Percentiles rank a stretch among this genome's conserved stretches.
Conservation (phyloP, 2,797 vertebrate species). For the Percopsis omiscomaycus region DNA sequence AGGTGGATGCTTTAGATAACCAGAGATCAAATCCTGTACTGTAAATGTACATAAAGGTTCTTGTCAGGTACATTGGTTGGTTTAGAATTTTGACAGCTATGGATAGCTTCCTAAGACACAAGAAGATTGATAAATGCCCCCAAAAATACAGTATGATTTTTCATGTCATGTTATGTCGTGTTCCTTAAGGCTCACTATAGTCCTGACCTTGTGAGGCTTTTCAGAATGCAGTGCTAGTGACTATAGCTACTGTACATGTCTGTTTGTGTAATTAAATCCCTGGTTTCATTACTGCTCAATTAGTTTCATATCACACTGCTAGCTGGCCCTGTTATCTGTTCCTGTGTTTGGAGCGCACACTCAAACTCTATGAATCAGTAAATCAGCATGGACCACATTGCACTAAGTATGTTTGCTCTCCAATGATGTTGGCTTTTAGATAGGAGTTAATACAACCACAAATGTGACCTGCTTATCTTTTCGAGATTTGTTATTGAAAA, state of each 20-base stretch:
- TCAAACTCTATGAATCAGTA: constrained; percentile 29
- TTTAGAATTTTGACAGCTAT: too few species aligned
- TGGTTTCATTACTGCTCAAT: constrained; percentile 63
- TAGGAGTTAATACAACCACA: constrained; percentile 60
- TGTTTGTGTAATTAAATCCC: constrained; percentile 58
- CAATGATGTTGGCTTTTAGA: constrained; percentile 56
- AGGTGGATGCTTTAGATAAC: too few species aligned
- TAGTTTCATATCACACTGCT: constrained; percentile 55
- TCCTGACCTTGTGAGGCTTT: constrained; percentile 60
- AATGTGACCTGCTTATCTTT: constrained; percentile 53
- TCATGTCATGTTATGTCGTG: not conserved
- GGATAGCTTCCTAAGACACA: too few species aligned
- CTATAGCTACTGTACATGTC: constrained; percentile 43
- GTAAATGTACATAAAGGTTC: too few species aligned
- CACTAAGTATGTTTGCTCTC: constrained; percentile 67
- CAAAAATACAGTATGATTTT: not conserved
- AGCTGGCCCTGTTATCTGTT: constrained; percentile 59
- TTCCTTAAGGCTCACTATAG: not conserved
- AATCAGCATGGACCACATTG: constrained; percentile 45
- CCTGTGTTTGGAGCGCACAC: constrained; percentile 64
- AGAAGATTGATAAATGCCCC: not conserved
- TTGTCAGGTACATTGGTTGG: too few species aligned
- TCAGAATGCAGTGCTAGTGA: constrained; percentile 39
- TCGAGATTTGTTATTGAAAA: constrained; percentile 53
- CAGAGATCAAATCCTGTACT: too few species aligned